Evolutionary conservation across 2,113 vertebrate species (phyloP).

Genomic region (Centropus bengalensis): DNA sequence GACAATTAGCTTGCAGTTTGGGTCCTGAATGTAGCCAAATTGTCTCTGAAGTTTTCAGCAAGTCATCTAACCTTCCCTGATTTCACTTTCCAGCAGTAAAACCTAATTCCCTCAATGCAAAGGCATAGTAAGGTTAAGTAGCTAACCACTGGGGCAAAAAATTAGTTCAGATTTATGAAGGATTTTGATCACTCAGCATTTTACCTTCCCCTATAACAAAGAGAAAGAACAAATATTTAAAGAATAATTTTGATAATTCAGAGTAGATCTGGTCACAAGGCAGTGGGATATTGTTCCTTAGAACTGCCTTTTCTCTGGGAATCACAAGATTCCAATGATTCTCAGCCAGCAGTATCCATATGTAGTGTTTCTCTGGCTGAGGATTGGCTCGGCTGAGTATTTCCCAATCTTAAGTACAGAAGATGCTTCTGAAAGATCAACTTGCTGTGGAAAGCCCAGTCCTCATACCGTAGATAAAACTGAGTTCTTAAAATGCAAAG

Average conservation of each 20-base stretch:
- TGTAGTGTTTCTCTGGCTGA: not conserved
- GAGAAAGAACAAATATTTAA: not conserved
- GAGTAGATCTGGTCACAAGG: not conserved
- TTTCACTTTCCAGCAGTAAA: not conserved
- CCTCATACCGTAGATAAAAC: not conserved
- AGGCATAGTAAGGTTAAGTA: not conserved
- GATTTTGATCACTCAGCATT: not conserved
- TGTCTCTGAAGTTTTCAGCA: not conserved
- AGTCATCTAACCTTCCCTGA: not conserved
- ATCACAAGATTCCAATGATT: not conserved
- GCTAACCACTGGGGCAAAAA: not conserved
- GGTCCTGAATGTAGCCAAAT: not conserved
- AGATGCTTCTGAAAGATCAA: not conserved
- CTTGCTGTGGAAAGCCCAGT: not conserved
- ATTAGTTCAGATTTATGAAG: not conserved
- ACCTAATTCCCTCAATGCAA: not conserved
- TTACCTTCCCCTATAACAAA: not conserved
- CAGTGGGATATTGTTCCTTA: not conserved
- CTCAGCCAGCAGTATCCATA: not conserved
- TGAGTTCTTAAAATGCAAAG: not conserved
- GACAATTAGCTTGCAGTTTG: not conserved
- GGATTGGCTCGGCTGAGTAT: not conserved
- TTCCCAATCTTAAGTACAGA: not conserved
- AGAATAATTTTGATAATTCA: not conserved
- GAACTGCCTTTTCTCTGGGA: not conserved